phyloP scores from a whole-genome alignment of 2,888 invertebrate species.

The Odontothrips loti region DNA sequence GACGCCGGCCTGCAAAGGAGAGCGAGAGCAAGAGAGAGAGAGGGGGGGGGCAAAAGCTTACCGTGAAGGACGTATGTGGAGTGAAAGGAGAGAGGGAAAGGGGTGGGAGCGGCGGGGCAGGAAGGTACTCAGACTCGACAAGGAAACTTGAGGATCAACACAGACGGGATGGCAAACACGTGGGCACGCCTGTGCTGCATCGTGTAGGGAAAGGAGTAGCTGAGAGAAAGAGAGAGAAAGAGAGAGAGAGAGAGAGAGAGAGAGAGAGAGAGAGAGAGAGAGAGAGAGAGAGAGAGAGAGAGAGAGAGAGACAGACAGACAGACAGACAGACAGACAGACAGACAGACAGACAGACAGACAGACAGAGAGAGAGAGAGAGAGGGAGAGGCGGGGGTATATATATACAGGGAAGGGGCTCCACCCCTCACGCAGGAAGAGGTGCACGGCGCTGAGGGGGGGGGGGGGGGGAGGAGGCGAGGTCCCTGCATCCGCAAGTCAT shows the following conservation, averaged over 20 bases:
- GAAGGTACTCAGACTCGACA: not conserved
- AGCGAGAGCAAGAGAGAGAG: not conserved
- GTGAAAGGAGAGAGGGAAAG: not conserved
- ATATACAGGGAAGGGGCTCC: too few relatives aligned
- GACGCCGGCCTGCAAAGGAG: not conserved
- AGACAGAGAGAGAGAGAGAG: too few relatives aligned
- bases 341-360: too few relatives aligned
- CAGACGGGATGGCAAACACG: constrained; percentile 25
- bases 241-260: too few relatives aligned
- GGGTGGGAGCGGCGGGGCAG: not conserved
- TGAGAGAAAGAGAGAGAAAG: too few relatives aligned
- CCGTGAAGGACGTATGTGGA: not conserved
- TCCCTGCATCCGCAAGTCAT: not conserved
- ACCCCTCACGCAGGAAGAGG: too few relatives aligned
- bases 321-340: too few relatives aligned
- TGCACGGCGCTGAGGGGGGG: not conserved
- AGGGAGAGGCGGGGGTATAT: too few relatives aligned
- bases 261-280: too few relatives aligned
- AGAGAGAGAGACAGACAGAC: too few relatives aligned
- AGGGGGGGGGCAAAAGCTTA: not conserved
- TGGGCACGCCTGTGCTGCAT: not conserved
- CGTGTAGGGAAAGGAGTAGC: not conserved
- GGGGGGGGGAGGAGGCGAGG: not conserved
- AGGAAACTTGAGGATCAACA: constrained; percentile 26
- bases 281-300: too few relatives aligned